Conservation (phyloP, 23 tunicate genomes). For the Corella eumyota region DNA sequence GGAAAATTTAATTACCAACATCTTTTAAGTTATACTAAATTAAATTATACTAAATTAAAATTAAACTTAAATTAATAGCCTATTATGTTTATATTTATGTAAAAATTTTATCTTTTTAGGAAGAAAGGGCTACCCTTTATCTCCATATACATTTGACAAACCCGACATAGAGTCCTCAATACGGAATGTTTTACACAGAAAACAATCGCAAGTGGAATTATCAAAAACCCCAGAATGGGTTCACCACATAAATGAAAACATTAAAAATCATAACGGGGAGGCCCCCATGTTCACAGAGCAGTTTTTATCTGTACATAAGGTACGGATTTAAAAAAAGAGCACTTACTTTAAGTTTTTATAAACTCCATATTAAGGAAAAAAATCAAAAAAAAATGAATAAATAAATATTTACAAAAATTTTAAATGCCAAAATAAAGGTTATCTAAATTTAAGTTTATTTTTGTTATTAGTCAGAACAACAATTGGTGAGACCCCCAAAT, state of each 20-base stretch:
- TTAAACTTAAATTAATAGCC: neutral
- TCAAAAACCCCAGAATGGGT: constrained; percentile 55
- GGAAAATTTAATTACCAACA: neutral
- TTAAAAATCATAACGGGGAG: constrained; percentile 67
- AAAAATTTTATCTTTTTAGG: constrained; percentile 15
- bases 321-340: constrained; percentile 4
- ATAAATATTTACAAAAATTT: neutral
- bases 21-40: neutral
- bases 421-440: no score
- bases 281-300: constrained; percentile 76
- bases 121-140: constrained; percentile 50
- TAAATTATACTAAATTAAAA: no score
- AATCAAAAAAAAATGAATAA: no score
- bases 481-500: constrained; percentile 5
- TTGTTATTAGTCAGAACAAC: constrained; percentile 39
- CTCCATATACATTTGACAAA: constrained; percentile 64
- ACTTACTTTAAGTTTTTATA: neutral
- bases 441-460: no score
- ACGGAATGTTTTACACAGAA: constrained; percentile 5
- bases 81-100: neutral
- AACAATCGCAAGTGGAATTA: neutral
- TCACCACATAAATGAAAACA: constrained; percentile 42
- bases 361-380: neutral
- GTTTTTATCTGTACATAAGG: constrained; percentile 51
- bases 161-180: constrained; percentile 39